These are phyloP conservation scores for Orientallactaga sibirica DNA, from an alignment of 2,797 vertebrate genomes.

Conservation along the genomic window DNA sequence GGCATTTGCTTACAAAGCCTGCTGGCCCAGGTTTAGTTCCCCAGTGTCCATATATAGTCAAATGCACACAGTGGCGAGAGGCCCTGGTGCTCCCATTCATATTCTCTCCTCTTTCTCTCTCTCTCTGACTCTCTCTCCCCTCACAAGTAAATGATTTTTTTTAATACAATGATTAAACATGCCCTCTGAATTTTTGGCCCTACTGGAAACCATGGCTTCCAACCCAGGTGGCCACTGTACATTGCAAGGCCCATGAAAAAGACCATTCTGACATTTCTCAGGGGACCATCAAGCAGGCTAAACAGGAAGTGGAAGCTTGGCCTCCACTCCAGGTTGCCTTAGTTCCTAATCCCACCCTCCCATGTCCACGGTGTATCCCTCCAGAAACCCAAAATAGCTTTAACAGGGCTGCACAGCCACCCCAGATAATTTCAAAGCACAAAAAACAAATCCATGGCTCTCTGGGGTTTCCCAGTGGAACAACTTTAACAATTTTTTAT, in stretches of 20 bases:
- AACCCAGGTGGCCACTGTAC: not conserved
- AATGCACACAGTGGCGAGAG: no score
- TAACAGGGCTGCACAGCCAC: not conserved
- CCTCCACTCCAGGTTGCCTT: not conserved
- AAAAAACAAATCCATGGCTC: not conserved
- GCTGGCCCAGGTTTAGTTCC: no score
- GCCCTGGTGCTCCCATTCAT: no score
- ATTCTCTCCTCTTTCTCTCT: no score
- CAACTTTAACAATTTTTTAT: not conserved
- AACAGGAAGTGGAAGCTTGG: not conserved
- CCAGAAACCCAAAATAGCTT: not conserved
- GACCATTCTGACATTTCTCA: not conserved
- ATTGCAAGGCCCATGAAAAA: not conserved
- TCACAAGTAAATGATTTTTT: no score
- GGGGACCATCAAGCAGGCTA: not conserved
- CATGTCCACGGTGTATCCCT: not conserved
- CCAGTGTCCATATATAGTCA: no score
- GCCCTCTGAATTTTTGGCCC: not conserved
- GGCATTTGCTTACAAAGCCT: no score
- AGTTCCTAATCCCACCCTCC: not conserved
- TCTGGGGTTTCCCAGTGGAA: not conserved
- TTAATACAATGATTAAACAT: not conserved
- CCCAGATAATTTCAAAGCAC: not conserved
- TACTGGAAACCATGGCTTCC: not conserved
- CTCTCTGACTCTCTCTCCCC: no score